Evolutionary conservation across 2,113 vertebrate genomes (phyloP).

Genomic region (Melanocharis versteri): DNA sequence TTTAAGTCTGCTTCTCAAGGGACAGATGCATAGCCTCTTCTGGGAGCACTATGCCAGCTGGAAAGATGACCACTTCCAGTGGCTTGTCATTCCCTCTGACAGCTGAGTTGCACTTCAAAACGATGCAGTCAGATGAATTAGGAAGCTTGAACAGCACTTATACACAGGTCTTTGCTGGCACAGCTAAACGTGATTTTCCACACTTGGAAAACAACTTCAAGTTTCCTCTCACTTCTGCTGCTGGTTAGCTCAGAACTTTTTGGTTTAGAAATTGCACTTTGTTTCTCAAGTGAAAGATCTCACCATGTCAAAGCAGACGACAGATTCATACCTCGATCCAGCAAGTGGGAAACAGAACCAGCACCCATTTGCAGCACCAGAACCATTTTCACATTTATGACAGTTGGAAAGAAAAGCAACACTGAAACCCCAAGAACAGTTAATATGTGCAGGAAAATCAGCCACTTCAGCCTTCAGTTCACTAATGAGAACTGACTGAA

Average conservation of each 20-base stretch:
- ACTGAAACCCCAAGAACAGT: not conserved
- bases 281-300: not conserved
- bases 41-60: not conserved
- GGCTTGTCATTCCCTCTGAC: conserved; percentile 14
- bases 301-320: not conserved
- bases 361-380: not conserved
- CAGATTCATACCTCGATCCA: not conserved
- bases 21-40: not conserved
- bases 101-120: conserved; percentile 18
- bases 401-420: conserved; percentile 6
- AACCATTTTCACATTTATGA: not conserved
- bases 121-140: not conserved
- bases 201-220: not conserved
- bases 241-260: not conserved
- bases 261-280: not conserved
- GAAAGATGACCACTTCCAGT: conserved; percentile 41
- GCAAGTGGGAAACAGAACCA: conserved; percentile 12
- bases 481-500: not conserved
- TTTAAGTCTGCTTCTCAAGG: not conserved
- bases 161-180: conserved; percentile 4
- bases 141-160: not conserved
- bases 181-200: not conserved
- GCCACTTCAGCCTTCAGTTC: not conserved
- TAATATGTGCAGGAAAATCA: not conserved
- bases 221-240: not conserved